phyloP scores from a whole-genome alignment of 2,113 vertebrate genomes.

The Pica pica region DNA sequence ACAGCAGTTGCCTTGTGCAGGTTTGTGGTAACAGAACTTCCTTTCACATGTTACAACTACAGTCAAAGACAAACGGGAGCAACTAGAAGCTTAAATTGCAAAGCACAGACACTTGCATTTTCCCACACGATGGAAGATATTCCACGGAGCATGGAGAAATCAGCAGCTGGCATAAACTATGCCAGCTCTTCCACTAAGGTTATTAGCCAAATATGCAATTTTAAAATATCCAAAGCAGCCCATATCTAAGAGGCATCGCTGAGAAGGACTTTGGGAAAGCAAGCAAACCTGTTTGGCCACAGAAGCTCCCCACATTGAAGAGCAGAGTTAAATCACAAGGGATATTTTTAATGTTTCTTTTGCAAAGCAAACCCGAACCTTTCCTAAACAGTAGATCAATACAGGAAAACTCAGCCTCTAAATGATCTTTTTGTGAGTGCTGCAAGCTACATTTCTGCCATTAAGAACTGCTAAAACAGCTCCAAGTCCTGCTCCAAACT shows the following conservation, averaged over 20 bases:
- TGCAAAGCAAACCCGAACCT: neutral
- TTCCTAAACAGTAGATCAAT: neutral
- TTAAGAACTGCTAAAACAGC: neutral
- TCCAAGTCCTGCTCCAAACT: neutral
- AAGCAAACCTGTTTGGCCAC: neutral
- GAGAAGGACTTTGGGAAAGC: neutral
- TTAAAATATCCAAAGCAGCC: neutral
- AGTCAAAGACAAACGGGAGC: neutral
- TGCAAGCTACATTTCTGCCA: neutral
- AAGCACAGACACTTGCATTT: neutral
- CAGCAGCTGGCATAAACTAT: neutral
- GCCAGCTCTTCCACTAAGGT: neutral
- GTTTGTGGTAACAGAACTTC: neutral
- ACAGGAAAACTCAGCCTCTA: neutral
- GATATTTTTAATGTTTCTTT: neutral
- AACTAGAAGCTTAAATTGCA: neutral
- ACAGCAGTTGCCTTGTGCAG: neutral
- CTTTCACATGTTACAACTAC: neutral
- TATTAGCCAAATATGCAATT: neutral
- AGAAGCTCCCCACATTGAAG: neutral
- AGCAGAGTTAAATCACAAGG: neutral
- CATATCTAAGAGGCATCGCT: neutral
- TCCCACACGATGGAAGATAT: neutral
- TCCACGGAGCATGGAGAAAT: neutral
- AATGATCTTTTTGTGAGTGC: neutral